A percentile compares a stretch with the other conserved stretches of the same genome.
These are phyloP conservation scores for Pachypsylla venusta DNA, from an alignment of 1,140 invertebrate species.

Conservation along the genomic window DNA sequence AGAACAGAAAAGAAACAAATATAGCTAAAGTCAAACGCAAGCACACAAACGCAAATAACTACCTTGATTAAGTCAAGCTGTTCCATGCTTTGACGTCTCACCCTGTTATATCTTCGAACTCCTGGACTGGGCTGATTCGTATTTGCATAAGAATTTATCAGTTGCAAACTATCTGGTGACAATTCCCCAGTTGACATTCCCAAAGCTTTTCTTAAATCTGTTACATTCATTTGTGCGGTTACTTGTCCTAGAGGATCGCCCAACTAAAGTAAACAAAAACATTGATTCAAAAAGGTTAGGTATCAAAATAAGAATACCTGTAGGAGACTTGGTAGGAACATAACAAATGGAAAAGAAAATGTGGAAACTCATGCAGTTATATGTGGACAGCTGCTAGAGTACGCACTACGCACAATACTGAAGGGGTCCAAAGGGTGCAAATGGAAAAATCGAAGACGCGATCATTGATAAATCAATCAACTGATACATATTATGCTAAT, in stretches of 20 bases:
- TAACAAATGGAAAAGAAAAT: too few species aligned
- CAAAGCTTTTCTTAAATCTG: conserved; percentile 69
- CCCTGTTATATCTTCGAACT: conserved; percentile 38
- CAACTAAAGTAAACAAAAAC: conserved; percentile 38
- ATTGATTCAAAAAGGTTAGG: background rate
- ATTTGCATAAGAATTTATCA: conserved; percentile 24
- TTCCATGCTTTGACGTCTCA: conserved; percentile 87
- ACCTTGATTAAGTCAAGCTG: conserved; percentile 88
- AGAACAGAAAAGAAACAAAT: conserved; percentile 18
- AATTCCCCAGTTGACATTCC: conserved; percentile 44
- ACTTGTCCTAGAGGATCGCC: conserved; percentile 79
- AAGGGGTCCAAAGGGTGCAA: too few species aligned
- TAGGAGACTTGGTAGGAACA: too few species aligned
- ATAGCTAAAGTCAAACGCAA: conserved; percentile 1
- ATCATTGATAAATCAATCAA: too few species aligned
- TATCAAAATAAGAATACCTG: background rate
- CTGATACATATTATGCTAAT: too few species aligned
- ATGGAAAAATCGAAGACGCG: too few species aligned
- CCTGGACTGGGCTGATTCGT: conserved; percentile 27
- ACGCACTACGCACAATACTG: background rate
- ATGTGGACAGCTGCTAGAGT: too few species aligned
- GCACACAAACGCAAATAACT: conserved; percentile 18
- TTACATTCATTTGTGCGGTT: conserved; percentile 84
- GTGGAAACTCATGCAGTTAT: too few species aligned
- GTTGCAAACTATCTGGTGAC: conserved; percentile 26